These are phyloP conservation scores for Noctua janthina DNA, from an alignment of 2,888 invertebrate species.

Conservation along the genomic window DNA sequence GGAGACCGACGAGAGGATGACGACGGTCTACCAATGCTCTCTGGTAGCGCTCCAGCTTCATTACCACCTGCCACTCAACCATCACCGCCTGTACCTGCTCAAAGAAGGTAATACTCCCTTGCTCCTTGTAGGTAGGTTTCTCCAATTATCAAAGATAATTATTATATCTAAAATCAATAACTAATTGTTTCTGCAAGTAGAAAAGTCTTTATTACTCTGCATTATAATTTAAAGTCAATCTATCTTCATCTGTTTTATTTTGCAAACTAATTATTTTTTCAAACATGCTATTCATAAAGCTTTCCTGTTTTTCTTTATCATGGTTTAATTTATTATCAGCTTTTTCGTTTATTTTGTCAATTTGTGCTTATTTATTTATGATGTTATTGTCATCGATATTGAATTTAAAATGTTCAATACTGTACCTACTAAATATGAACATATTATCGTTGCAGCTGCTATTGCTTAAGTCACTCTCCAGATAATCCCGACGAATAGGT, in stretches of 20 bases:
- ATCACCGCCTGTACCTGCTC: slow-evolving; percentile 87
- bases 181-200: background rate
- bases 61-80: slow-evolving; percentile 83
- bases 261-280: slow-evolving; percentile 18
- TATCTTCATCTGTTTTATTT: slow-evolving; percentile 31
- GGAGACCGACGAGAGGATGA: slow-evolving; percentile 84
- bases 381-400: slow-evolving; percentile 26
- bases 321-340: slow-evolving; percentile 29
- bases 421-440: slow-evolving; percentile 80
- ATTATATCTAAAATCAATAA: background rate
- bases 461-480: slow-evolving; percentile 90
- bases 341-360: slow-evolving; percentile 41
- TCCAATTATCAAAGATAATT: background rate
- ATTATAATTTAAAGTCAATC: slow-evolving; percentile 35
- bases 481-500: slow-evolving; percentile 89
- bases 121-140: background rate
- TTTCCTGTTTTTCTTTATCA: slow-evolving; percentile 1
- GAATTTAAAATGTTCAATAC: slow-evolving; percentile 37
- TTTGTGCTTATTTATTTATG: slow-evolving; percentile 29
- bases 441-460: slow-evolving; percentile 89
- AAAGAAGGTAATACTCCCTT: slow-evolving; percentile 82
- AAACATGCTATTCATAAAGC: slow-evolving; percentile 22
- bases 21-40: slow-evolving; percentile 77
- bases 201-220: slow-evolving; percentile 1
- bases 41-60: slow-evolving; percentile 87